Conservation (phyloP, 1,140 invertebrate genomes). For the Spodoptera frugiperda region DNA sequence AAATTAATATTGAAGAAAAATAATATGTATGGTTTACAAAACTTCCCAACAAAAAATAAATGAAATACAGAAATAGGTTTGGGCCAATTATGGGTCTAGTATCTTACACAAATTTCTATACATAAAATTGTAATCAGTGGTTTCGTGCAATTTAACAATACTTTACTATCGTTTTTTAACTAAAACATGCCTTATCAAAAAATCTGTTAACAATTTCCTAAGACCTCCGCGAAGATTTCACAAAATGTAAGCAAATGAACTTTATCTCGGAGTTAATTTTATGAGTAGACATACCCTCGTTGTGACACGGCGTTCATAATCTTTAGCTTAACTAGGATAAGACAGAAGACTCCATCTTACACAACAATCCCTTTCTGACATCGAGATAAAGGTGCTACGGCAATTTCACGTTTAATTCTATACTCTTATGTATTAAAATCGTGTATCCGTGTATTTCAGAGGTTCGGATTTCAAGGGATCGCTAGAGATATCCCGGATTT, state of each 20-base stretch:
- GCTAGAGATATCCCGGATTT: constrained; percentile 17
- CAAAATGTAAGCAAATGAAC: background rate
- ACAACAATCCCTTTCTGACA: background rate
- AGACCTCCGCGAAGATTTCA: background rate
- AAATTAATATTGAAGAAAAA: too few species aligned
- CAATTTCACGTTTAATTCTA: constrained; percentile 10
- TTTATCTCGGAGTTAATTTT: background rate
- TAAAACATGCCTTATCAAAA: too few species aligned
- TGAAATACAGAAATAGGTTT: too few species aligned
- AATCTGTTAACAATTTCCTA: too few species aligned
- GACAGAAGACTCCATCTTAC: constrained; percentile 10
- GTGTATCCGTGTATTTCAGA: background rate
- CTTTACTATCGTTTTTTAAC: too few species aligned
- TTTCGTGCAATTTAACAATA: too few species aligned
- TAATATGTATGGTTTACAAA: too few species aligned
- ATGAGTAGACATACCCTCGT: constrained; percentile 7
- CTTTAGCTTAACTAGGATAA: constrained; percentile 1
- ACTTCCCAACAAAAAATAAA: too few species aligned
- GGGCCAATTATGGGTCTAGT: too few species aligned
- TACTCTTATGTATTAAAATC: background rate
- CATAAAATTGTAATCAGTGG: too few species aligned
- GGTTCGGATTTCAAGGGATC: background rate
- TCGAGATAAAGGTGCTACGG: background rate
- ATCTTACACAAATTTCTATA: too few species aligned
- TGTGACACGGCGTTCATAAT: constrained; percentile 1